Conservation (phyloP, 30 jellyfish, hydroid and myxozoan genomes). For the Clytia hemisphaerica region DNA sequence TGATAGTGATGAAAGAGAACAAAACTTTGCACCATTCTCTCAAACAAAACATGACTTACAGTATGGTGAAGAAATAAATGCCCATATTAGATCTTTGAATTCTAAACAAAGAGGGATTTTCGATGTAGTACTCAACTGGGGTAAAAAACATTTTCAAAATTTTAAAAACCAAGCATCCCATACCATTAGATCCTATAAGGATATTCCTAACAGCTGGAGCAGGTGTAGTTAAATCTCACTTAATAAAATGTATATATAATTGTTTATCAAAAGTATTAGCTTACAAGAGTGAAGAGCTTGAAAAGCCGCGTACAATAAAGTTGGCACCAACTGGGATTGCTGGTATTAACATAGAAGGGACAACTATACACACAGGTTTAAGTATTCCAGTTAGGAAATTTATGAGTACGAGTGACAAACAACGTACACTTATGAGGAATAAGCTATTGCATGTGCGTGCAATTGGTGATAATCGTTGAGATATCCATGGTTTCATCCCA, state of each 20-base stretch:
- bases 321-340: conserved; percentile 30
- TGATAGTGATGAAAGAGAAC: too few relatives aligned
- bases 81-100: too few relatives aligned
- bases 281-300: not conserved
- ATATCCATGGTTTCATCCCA: conserved; percentile 15
- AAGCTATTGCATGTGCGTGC: too few relatives aligned
- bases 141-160: too few relatives aligned
- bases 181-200: not conserved
- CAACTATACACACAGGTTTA: conserved; percentile 17
- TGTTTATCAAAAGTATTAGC: not conserved
- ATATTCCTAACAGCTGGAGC: conserved; percentile 2
- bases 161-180: too few relatives aligned
- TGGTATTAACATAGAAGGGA: conserved; percentile 16
- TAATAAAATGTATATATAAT: not conserved
- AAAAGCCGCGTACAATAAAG: not conserved
- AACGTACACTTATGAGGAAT: not conserved
- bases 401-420: conserved; percentile 2
- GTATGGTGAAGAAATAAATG: too few relatives aligned
- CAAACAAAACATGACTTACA: too few relatives aligned
- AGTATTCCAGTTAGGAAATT: not conserved
- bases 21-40: too few relatives aligned
- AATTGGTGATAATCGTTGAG: conserved; percentile 5
- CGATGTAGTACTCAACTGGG: too few relatives aligned
- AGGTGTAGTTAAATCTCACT: conserved; percentile 12
- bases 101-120: too few relatives aligned